These are phyloP conservation scores for Drosophila nasuta DNA, from an alignment of 1,140 invertebrate genomes.

Conservation along the genomic window DNA sequence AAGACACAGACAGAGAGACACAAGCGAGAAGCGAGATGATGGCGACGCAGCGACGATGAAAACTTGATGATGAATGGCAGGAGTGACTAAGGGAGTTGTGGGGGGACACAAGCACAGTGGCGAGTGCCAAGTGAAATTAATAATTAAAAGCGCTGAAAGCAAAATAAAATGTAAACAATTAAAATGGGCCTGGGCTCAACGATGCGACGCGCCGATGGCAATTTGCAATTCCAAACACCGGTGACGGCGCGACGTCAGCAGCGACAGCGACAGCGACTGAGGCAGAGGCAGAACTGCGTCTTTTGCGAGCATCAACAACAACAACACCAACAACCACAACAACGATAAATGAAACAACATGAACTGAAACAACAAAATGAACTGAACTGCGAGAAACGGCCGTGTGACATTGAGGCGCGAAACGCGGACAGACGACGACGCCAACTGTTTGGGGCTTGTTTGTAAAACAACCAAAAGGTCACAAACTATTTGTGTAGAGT, in stretches of 20 bases:
- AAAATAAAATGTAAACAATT: conserved; percentile 83
- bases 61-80: neutral
- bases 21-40: conserved; percentile 7
- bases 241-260: conserved; percentile 44
- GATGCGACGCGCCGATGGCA: conserved; percentile 67
- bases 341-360: conserved; percentile 12
- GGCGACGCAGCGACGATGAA: conserved; percentile 15
- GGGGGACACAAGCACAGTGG: conserved; percentile 13
- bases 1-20: neutral
- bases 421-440: conserved; percentile 32
- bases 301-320: conserved; percentile 33
- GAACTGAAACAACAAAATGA: conserved; percentile 14
- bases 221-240: conserved; percentile 79
- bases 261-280: neutral
- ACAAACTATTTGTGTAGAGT: conserved; percentile 79
- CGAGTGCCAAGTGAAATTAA: conserved; percentile 71
- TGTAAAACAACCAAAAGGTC: conserved; percentile 81
- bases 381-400: neutral
- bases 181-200: conserved; percentile 72
- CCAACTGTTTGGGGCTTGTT: conserved; percentile 69
- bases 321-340: conserved; percentile 19
- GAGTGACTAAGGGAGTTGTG: neutral
- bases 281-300: conserved; percentile 7
- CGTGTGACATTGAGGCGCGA: conserved; percentile 48
- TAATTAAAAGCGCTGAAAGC: conserved; percentile 81